phyloP scores from a whole-genome alignment of 2,888 invertebrate species.

The Amphipyra berbera region DNA sequence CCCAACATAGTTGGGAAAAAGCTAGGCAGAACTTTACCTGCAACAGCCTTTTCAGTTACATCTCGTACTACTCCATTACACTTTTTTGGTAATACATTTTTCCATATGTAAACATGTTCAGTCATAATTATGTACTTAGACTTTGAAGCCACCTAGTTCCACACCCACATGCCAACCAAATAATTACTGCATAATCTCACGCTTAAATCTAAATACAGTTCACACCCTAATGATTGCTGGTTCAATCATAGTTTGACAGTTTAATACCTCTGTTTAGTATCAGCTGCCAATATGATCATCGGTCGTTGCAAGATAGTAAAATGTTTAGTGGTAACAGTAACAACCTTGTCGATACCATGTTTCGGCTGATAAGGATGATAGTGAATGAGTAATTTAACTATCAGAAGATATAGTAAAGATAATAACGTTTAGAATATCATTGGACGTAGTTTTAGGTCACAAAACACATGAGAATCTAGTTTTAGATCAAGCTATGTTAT shows the following conservation, averaged over 20 bases:
- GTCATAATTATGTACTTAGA: too few species aligned
- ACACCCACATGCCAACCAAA: slow-evolving; percentile 13
- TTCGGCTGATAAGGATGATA: slow-evolving; percentile 23
- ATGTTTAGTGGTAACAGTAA: slow-evolving; percentile 4
- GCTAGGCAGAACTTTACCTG: too few species aligned
- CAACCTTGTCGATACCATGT: slow-evolving; percentile 35
- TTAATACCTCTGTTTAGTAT: slow-evolving; percentile 47
- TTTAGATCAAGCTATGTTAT: too few species aligned
- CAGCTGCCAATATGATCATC: slow-evolving; percentile 24
- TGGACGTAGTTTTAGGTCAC: too few species aligned
- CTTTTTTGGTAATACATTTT: too few species aligned
- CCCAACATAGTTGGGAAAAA: too few species aligned
- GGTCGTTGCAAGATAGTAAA: slow-evolving; percentile 10
- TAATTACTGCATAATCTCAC: slow-evolving; percentile 28
- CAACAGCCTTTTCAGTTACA: too few species aligned
- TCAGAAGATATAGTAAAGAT: slow-evolving; percentile 16
- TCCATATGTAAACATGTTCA: too few species aligned
- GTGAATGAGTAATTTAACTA: slow-evolving; percentile 23
- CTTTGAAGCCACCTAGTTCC: not conserved
- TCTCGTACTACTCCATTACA: too few species aligned
- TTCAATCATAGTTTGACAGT: slow-evolving; percentile 49
- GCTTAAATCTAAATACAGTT: slow-evolving; percentile 28
- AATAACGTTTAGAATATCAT: not conserved
- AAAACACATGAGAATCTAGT: too few species aligned
- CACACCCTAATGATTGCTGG: slow-evolving; percentile 22